These are phyloP conservation scores for Pteromalus puparum DNA, from an alignment of 1,140 invertebrate genomes.

Conservation along the genomic window DNA sequence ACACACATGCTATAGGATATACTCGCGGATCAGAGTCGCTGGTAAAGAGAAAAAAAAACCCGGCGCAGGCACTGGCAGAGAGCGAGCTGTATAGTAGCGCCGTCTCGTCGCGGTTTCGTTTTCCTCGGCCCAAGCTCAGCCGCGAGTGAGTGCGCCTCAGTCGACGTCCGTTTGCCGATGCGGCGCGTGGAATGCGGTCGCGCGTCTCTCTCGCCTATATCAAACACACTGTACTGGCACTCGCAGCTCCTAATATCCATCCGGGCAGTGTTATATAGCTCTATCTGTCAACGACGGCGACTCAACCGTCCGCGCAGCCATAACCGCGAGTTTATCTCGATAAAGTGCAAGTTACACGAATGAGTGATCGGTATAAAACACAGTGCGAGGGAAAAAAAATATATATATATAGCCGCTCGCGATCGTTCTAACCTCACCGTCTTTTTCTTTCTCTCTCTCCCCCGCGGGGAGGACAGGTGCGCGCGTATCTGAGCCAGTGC, in stretches of 20 bases:
- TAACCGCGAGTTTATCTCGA: background rate
- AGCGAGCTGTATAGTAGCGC: background rate
- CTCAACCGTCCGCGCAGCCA: background rate
- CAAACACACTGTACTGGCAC: background rate
- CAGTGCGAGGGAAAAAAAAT: background rate
- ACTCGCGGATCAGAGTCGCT: background rate
- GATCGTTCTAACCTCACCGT: background rate
- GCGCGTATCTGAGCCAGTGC: background rate
- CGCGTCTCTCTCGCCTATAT: constrained; percentile 50
- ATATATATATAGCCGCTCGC: background rate
- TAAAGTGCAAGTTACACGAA: background rate
- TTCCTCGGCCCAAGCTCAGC: constrained; percentile 27
- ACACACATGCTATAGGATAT: background rate
- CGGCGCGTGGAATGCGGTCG: constrained; percentile 63
- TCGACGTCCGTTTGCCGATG: constrained; percentile 62
- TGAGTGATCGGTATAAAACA: background rate
- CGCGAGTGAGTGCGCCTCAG: constrained; percentile 5
- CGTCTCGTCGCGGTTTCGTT: constrained; percentile 46
- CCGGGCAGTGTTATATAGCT: background rate
- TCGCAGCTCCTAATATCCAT: background rate
- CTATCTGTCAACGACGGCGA: background rate
- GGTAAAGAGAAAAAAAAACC: background rate
- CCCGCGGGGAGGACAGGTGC: constrained; percentile 1
- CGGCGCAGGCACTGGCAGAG: background rate
- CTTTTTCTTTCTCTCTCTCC: background rate